A percentile compares a stretch with the other conserved stretches of the same genome.
These are phyloP conservation scores for Saccostrea cuccullata DNA, from an alignment of 1,140 invertebrate species.

Conservation along the genomic window DNA sequence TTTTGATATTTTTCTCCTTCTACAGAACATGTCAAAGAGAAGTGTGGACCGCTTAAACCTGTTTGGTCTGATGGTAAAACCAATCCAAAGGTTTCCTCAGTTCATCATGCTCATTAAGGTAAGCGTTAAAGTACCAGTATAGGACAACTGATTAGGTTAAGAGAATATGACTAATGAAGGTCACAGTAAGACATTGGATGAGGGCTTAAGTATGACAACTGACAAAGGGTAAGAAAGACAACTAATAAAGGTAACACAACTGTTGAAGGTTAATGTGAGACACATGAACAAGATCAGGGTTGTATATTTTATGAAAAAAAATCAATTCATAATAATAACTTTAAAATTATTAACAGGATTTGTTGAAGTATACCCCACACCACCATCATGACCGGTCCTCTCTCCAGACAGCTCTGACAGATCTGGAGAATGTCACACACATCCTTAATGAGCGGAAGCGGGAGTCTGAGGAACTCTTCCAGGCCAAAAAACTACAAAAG, in stretches of 20 bases:
- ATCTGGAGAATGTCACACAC: constrained; percentile 96
- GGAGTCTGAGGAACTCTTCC: constrained; percentile 95
- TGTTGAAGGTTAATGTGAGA: too few relatives aligned
- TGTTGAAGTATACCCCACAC: constrained; percentile 95
- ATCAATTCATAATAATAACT: too few relatives aligned
- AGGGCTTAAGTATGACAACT: too few relatives aligned
- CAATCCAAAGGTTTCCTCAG: constrained; percentile 97
- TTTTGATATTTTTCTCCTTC: constrained; percentile 42
- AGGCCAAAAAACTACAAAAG: constrained; percentile 75
- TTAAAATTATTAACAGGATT: constrained; percentile 84
- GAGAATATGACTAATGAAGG: not conserved
- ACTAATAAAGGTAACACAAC: too few relatives aligned
- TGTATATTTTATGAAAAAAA: too few relatives aligned
- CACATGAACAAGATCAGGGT: too few relatives aligned
- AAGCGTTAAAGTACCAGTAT: constrained; percentile 53
- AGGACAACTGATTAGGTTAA: constrained; percentile 54
- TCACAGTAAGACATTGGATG: too few relatives aligned
- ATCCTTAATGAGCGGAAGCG: constrained; percentile 96
- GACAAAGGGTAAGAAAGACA: too few relatives aligned
- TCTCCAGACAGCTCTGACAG: constrained; percentile 94
- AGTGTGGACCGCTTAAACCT: constrained; percentile 94
- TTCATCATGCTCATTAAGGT: constrained; percentile 97
- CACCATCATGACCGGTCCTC: constrained; percentile 96
- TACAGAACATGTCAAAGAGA: constrained; percentile 83
- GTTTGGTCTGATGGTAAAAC: constrained; percentile 95